Evolutionary conservation across 2,888 invertebrate species (phyloP), one percentile per base, ranked within the genome.

Genomic region (Melieria crassipennis): DNA sequence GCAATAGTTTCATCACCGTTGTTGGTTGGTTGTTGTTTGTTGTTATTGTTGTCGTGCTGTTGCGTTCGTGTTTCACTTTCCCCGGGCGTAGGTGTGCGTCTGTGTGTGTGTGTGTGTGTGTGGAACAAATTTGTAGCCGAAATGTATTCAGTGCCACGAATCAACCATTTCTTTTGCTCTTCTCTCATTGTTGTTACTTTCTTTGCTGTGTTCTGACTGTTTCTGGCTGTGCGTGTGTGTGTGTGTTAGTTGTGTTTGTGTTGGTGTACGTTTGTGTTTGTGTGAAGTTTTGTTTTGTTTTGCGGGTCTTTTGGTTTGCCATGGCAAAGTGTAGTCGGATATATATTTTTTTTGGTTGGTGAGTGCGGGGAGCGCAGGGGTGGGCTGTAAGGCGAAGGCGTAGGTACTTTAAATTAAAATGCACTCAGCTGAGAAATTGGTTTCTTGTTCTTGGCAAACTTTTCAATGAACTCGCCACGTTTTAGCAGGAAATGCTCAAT

Each of bases 381-480:
- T 30, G 30, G 30, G 30, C 30, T 30, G 30, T 30, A 30, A 3
- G 57, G 50, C 62, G 58, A 68, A 64, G 48, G 52, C 68, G 68
- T 73, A 65, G 65, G 80, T 79, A 77, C 80, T 83, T 82, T 80
- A 84, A 86, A 86, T 85, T 84, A 86, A 86, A 84, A 84, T 83
- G 81, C 85, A 82, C 83, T 86, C 83, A 86, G 80, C 82, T 86
- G 86, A 85, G 84, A 86, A 86, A 86, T 86, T 86, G 83, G 81
- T 85, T 86, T 83, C 80, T 79, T 79, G 79, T 71, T 79, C 76
- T 80, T 78, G 77, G 77, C 76, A 81, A 79, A 81, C 78, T 80
- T 81, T 69, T 79, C 78, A 79, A 79, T 79, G 78, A 80, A 79
- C 77, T 78, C 76, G 73, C 16, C 4, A 30, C 30, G 30, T 56